A percentile compares a stretch with the other conserved stretches of the same genome.
These are phyloP conservation scores for Syngnathus typhle DNA, from an alignment of 2,113 vertebrate genomes.

Conservation along the genomic window DNA sequence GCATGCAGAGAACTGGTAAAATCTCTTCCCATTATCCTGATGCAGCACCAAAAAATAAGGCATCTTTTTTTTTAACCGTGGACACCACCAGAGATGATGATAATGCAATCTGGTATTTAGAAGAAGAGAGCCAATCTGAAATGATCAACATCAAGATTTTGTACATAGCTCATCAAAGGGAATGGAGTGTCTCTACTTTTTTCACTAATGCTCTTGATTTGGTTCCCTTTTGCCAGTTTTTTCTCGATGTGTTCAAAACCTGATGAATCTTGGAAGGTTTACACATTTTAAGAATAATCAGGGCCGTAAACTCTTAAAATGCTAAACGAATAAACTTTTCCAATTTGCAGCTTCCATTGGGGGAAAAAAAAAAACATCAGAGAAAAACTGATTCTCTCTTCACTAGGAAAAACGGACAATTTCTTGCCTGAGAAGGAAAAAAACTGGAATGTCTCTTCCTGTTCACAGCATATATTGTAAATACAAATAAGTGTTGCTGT, in stretches of 20 bases:
- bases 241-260: conserved; percentile 22
- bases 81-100: conserved; percentile 37
- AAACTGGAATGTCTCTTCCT: conserved; percentile 17
- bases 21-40: conserved; percentile 41
- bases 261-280: conserved; percentile 1
- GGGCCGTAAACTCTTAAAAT: background rate
- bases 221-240: background rate
- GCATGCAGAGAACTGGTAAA: conserved; percentile 26
- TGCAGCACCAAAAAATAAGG: conserved; percentile 52
- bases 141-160: conserved; percentile 61
- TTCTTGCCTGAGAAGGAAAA: conserved; percentile 13
- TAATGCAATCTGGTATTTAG: conserved; percentile 52
- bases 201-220: conserved; percentile 62
- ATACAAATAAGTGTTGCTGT: conserved; percentile 14
- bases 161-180: conserved; percentile 63
- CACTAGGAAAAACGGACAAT: conserved; percentile 14
- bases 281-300: background rate
- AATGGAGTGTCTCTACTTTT: conserved; percentile 61
- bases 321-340: conserved; percentile 38
- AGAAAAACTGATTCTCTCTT: conserved; percentile 30
- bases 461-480: conserved; percentile 8
- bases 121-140: conserved; percentile 52
- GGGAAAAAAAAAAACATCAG: conserved; percentile 34
- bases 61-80: conserved; percentile 42
- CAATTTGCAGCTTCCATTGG: conserved; percentile 47